Evolutionary conservation across 2,888 invertebrate species (phyloP), one percentile per base, ranked within the genome.

Genomic region (Esperia sulphurella): DNA sequence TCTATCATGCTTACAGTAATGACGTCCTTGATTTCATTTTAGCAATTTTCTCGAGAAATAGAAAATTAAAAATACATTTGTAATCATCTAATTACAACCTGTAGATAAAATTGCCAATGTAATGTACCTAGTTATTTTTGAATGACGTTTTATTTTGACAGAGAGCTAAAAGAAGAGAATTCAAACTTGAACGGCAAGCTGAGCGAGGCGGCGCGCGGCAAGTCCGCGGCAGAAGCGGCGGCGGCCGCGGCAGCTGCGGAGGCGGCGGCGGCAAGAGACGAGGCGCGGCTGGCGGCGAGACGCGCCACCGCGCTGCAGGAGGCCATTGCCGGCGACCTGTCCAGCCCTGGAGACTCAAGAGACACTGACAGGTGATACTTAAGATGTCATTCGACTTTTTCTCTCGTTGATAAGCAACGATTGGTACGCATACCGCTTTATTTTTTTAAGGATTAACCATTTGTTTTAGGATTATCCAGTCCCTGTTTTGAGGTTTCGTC

Each of bases 221-320:
- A 93, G 56, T 92, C 93, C 51, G 95, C 96, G 61, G 85, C 96
- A 41, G 97, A 96, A 61, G 93, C 95, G 62, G 91, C 92, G 40
- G 91, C 94, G 45, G 93, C 94, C 51, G 90, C 93, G 28, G 91
- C 95, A 45, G 93, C 95, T 65, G 90, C 94, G 33, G 94, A 96
- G 79, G 91, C 92, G 46, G 82, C 94, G 60, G 91, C 94, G 56
- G 92, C 96, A 40, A 83, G 93, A 69, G 92, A 94, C 77, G 98
- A 98, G 83, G 92, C 98, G 41, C 92, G 97, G 46, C 89, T 98
- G 47, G 98, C 98, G 4, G 91, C 97, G 50, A 93, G 97, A 56
- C 91, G 98, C 52, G 97, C 98, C 61, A 94, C 97, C 42, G 97
- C 97, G 71, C 88, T 98, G 55, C 98, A 98, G 75, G 94, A 96